Evolutionary conservation across 2,797 vertebrate species (phyloP).

Genomic region (Sebastes kiyomatsui): DNA sequence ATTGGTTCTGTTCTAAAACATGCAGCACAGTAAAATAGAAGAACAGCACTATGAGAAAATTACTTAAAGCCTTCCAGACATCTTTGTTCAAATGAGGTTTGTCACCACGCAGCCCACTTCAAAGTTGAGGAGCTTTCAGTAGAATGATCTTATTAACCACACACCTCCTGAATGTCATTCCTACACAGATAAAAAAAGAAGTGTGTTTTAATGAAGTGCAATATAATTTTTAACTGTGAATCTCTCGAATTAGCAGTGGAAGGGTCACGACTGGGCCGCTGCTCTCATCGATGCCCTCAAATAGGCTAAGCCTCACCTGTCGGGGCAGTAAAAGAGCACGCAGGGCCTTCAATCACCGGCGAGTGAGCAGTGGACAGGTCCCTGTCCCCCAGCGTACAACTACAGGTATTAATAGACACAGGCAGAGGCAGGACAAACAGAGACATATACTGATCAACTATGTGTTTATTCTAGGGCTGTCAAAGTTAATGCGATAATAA

Average conservation of each 20-base stretch:
- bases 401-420: slow-evolving; percentile 63
- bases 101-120: slow-evolving; percentile 6
- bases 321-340: slow-evolving; percentile 63
- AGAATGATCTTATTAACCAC: slow-evolving; percentile 70
- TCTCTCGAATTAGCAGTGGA: slow-evolving; percentile 72
- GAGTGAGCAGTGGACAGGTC: slow-evolving; percentile 48
- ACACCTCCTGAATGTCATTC: slow-evolving; percentile 62
- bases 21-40: background rate
- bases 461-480: background rate
- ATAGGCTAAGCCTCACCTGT: slow-evolving; percentile 73
- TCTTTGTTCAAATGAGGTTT: slow-evolving; percentile 16
- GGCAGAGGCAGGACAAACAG: slow-evolving; percentile 3
- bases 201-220: slow-evolving; percentile 72
- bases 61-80: background rate
- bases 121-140: slow-evolving; percentile 51
- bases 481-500: too few species aligned
- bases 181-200: slow-evolving; percentile 61
- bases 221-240: slow-evolving; percentile 75
- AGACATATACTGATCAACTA: background rate
- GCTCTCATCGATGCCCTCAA: slow-evolving; percentile 65
- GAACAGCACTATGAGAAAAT: background rate
- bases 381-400: slow-evolving; percentile 15
- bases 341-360: slow-evolving; percentile 63
- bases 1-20: background rate
- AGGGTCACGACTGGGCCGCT: slow-evolving; percentile 57